A percentile compares a stretch with the other conserved stretches of the same genome.
These are phyloP conservation scores for Ophiothrix spiculata DNA, from an alignment of 35 echinoderm and acorn worm species.

Conservation along the genomic window DNA sequence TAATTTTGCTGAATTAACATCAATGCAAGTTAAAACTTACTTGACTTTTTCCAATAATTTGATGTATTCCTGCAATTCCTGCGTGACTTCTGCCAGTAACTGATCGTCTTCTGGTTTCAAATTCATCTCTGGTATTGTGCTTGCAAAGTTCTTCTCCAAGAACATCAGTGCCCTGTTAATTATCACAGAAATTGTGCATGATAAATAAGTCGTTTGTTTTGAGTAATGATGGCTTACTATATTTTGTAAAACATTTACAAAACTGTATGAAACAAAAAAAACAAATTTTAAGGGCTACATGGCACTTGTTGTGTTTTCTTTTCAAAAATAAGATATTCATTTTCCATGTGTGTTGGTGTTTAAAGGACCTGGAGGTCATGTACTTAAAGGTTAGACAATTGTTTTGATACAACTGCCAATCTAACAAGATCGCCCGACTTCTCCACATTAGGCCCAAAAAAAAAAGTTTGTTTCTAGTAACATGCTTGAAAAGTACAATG, in stretches of 20 bases:
- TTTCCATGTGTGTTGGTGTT: too few species aligned
- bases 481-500: too few species aligned
- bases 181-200: conserved; percentile 18
- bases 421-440: too few species aligned
- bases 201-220: background rate
- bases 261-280: background rate
- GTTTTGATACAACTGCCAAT: too few species aligned
- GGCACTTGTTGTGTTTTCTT: too few species aligned
- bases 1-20: too few species aligned
- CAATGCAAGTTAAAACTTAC: conserved; percentile 32
- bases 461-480: too few species aligned
- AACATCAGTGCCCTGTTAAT: conserved; percentile 65
- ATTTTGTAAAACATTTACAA: background rate
- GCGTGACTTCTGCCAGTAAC: conserved; percentile 59
- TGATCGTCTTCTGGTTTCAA: conserved; percentile 65
- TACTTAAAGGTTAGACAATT: too few species aligned
- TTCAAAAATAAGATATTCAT: too few species aligned
- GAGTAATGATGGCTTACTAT: background rate
- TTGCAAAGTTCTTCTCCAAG: conserved; percentile 86
- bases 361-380: too few species aligned
- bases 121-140: conserved; percentile 58
- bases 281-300: background rate
- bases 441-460: too few species aligned
- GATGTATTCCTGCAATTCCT: conserved; percentile 66
- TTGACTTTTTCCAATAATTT: conserved; percentile 66